Base-by-base conservation (phyloP, 2,888 invertebrate species). In the Oscheius sp. region DNA sequence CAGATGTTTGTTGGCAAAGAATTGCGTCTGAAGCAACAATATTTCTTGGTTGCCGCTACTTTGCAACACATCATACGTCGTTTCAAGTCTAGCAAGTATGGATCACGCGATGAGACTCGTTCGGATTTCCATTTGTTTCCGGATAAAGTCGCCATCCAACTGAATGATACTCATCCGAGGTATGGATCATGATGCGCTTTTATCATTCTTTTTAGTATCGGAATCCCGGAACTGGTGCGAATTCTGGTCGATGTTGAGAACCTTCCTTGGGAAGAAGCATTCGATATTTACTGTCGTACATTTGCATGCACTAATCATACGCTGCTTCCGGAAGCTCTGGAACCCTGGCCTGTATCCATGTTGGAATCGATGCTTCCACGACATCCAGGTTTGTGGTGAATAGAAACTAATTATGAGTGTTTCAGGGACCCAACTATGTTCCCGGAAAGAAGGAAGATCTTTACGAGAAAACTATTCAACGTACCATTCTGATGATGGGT, bases 251-350 rank as follows among this genome's bases (percentile, higher is more conserved):
- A 99, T 88, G 92, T 94, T 77, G 99, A 99, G 90, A 93, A 94
- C 41, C 90, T 99, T 43, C 84, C 93, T 0, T 99, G 95, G 93
- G 95, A 95, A 0, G 92, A 92, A 89, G 92, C 92, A 79, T 81
- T 83, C 80, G 80, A 87, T 9, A 84, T 87, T 64, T 88, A 84
- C 69, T 76, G 83, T 5, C 92, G 92, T 83, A 93, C 95, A 43
- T 99, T 96, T 89, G 98, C 97, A 6, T 99, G 99, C 91, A 99
- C 99, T 75, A 99, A 99, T 90, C 99, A 99, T 91, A 99, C 99
- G 0, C 96, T 99, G 25, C 91, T 99, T 76, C 99, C 99, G 0
- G 99, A 99, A 97, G 90, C 92, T 95, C 81, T 98, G 95, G 97
- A 87, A 75, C 84, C 87, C 52, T 87, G 87, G 87, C 87, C 86